phyloP scores from a whole-genome alignment of 2,888 invertebrate species.

The Meteorus colon region DNA sequence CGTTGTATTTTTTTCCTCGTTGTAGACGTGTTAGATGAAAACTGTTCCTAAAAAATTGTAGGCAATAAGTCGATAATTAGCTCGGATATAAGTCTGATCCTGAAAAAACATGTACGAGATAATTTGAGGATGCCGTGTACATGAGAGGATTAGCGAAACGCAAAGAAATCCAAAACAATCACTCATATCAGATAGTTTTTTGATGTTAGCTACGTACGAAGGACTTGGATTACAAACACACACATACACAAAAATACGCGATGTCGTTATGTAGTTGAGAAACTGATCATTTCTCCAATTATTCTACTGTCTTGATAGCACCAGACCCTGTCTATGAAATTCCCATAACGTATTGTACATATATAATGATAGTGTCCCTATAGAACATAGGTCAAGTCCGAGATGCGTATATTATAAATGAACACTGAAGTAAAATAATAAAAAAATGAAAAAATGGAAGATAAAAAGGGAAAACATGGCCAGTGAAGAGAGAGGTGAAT shows the following conservation, averaged over 20 bases:
- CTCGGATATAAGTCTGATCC: constrained; percentile 48
- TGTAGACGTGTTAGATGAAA: constrained; percentile 65
- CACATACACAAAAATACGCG: constrained; percentile 56
- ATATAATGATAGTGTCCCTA: constrained; percentile 69
- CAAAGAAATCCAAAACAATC: constrained; percentile 60
- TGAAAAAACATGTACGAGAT: constrained; percentile 34
- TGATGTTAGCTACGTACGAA: constrained; percentile 72
- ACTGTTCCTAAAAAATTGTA: constrained; percentile 56
- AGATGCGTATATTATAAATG: constrained; percentile 37
- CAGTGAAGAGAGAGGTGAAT: neutral
- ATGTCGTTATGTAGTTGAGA: constrained; percentile 73
- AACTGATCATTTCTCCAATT: constrained; percentile 55
- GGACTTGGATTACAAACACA: constrained; percentile 22
- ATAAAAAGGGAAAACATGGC: neutral
- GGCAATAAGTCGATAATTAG: constrained; percentile 68
- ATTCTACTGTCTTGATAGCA: constrained; percentile 68
- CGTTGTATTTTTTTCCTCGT: constrained; percentile 57
- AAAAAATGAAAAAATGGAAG: constrained; percentile 24
- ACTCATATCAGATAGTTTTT: constrained; percentile 73
- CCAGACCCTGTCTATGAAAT: constrained; percentile 71
- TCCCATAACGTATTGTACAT: constrained; percentile 62
- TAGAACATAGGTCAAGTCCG: constrained; percentile 32
- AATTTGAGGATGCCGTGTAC: constrained; percentile 44
- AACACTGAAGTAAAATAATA: constrained; percentile 14
- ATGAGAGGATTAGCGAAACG: constrained; percentile 40